phyloP scores from a whole-genome alignment of 2,797 vertebrate genomes.

The Danio tinwini region DNA sequence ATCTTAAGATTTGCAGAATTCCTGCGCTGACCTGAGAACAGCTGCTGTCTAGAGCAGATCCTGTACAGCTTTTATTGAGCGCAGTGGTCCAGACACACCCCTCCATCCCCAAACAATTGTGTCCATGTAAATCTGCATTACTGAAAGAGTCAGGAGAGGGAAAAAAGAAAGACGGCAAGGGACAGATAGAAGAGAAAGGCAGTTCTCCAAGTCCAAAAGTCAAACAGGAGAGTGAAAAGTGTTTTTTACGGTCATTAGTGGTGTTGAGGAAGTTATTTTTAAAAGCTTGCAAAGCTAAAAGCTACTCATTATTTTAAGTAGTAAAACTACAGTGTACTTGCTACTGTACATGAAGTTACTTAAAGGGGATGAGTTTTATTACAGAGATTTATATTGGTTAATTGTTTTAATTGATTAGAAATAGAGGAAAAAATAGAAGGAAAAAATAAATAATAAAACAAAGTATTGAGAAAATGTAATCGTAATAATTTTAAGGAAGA shows the following conservation, averaged over 20 bases:
- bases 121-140: slow-evolving; percentile 24
- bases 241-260: slow-evolving; percentile 6
- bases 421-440: too few relatives aligned
- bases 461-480: too few relatives aligned
- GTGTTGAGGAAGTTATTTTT: background rate
- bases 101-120: slow-evolving; percentile 19
- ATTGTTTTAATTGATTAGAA: too few relatives aligned
- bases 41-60: slow-evolving; percentile 70
- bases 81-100: slow-evolving; percentile 19
- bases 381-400: too few relatives aligned
- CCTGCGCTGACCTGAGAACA: slow-evolving; percentile 79
- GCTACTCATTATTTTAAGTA: background rate
- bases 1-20: slow-evolving; percentile 68
- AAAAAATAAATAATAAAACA: too few relatives aligned
- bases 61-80: slow-evolving; percentile 13
- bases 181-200: background rate
- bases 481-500: too few relatives aligned
- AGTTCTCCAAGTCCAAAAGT: background rate
- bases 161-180: slow-evolving; percentile 19
- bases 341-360: background rate
- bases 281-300: background rate
- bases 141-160: slow-evolving; percentile 1
- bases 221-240: background rate
- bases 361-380: too few relatives aligned
- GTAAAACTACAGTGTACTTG: background rate